A percentile compares a stretch with the other conserved stretches of the same genome.
Evolutionary conservation across 2,797 vertebrate genomes (phyloP).

Genomic region (Acanthopagrus latus): DNA sequence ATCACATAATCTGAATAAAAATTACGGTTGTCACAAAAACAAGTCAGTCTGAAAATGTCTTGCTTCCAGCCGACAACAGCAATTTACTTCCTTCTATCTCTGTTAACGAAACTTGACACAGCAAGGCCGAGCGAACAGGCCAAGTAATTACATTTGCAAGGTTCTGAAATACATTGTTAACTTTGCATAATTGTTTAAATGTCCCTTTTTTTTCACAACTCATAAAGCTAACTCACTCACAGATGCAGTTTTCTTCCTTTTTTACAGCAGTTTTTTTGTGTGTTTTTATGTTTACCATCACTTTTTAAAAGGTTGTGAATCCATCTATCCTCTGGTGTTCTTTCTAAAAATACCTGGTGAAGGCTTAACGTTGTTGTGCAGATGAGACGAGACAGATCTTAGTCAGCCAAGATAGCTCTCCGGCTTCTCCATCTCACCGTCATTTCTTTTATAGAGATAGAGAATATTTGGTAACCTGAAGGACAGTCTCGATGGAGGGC

Average conservation of each 20-base stretch:
- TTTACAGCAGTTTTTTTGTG: too few relatives aligned
- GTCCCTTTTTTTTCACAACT: conserved; percentile 11
- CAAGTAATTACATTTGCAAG: conserved; percentile 20
- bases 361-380: background rate
- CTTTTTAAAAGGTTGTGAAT: background rate
- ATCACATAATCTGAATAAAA: conserved; percentile 35
- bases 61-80: conserved; percentile 23
- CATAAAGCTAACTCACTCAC: background rate
- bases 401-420: background rate
- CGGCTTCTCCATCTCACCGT: too few relatives aligned
- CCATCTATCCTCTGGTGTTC: accelerated
- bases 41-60: conserved; percentile 4
- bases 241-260: background rate
- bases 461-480: background rate
- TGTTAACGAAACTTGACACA: conserved; percentile 36
- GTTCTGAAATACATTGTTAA: conserved; percentile 24
- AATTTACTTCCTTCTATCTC: conserved; percentile 19
- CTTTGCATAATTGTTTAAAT: conserved; percentile 11
- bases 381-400: background rate
- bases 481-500: background rate
- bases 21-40: conserved; percentile 14
- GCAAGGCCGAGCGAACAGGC: conserved; percentile 13
- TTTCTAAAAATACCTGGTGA: background rate
- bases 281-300: background rate
- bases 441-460: background rate